Evolutionary conservation across 2,797 vertebrate genomes (phyloP).

Genomic region (Apogon talboti): DNA sequence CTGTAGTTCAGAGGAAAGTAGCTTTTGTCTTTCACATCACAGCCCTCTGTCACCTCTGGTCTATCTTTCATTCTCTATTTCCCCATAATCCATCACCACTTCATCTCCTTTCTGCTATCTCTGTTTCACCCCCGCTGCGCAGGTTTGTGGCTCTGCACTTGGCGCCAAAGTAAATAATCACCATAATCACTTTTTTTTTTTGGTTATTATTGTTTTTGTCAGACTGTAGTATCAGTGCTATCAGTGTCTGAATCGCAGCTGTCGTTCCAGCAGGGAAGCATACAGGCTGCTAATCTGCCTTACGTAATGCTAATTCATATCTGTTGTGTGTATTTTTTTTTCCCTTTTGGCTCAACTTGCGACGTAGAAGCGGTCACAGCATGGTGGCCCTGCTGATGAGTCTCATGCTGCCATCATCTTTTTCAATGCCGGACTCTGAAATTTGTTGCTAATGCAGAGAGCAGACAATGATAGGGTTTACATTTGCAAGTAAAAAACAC

Average conservation of each 20-base stretch:
- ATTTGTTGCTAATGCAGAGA: slow-evolving; percentile 6
- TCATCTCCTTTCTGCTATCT: neutral
- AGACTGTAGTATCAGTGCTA: slow-evolving; percentile 21
- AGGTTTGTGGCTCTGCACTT: slow-evolving; percentile 24
- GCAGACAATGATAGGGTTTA: slow-evolving; percentile 4
- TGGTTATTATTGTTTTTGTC: slow-evolving; percentile 30
- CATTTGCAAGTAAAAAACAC: slow-evolving; percentile 30
- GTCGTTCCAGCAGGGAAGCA: slow-evolving; percentile 44
- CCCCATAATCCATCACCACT: slow-evolving; percentile 9
- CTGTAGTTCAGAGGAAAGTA: neutral
- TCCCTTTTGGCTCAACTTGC: slow-evolving; percentile 6
- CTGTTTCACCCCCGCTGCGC: neutral
- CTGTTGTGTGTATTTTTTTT: slow-evolving; percentile 28
- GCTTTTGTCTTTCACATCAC: neutral
- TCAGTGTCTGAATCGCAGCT: slow-evolving; percentile 61
- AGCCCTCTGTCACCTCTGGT: slow-evolving; percentile 21
- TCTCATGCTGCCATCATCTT: slow-evolving; percentile 11
- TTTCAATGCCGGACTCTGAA: neutral
- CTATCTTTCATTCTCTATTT: neutral
- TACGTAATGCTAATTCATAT: slow-evolving; percentile 53
- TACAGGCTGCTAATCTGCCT: slow-evolving; percentile 45
- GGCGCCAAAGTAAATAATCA: slow-evolving; percentile 34
- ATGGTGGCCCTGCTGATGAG: slow-evolving; percentile 21
- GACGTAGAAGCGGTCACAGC: neutral
- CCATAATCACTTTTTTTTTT: slow-evolving; percentile 21